Conservation (phyloP, 2,113 vertebrate species). For the Ctenomys sociabilis region DNA sequence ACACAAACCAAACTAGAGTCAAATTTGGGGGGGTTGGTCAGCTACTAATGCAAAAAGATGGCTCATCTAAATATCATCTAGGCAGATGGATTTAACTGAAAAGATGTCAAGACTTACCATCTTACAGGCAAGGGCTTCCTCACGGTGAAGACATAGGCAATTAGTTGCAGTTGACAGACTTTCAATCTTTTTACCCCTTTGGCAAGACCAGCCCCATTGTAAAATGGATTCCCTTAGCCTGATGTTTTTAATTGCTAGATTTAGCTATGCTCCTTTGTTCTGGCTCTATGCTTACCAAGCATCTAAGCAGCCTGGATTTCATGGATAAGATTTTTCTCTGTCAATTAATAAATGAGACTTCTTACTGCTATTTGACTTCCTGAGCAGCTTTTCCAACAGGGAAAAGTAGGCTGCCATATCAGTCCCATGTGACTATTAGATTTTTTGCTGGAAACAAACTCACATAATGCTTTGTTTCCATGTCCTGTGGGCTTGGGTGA, state of each 20-base stretch:
- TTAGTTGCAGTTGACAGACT: neutral
- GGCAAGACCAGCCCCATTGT: constrained; percentile 15
- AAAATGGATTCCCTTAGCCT: neutral
- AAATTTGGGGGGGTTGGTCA: neutral
- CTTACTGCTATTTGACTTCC: constrained; percentile 14
- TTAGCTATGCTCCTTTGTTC: constrained; percentile 42
- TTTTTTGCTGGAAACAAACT: neutral
- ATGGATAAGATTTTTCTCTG: constrained; percentile 33
- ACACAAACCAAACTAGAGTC: neutral
- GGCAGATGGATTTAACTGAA: neutral
- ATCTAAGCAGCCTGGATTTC: constrained; percentile 18
- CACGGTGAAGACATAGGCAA: neutral
- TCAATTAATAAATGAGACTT: constrained; percentile 36
- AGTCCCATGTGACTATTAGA: neutral
- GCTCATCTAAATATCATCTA: neutral
- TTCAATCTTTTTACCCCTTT: constrained; percentile 32
- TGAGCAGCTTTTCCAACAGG: constrained; percentile 21
- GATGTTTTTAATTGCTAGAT: neutral
- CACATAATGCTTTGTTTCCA: neutral
- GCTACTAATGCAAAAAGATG: neutral
- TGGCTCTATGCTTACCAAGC: constrained; percentile 8
- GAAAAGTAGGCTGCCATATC: neutral
- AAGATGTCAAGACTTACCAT: neutral
- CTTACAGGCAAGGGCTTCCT: neutral
- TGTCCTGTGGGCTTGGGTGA: neutral